Evolutionary conservation across 2,888 invertebrate species (phyloP), one percentile per base, ranked within the genome.

Genomic region (Parapristionchus giblindavisi): DNA sequence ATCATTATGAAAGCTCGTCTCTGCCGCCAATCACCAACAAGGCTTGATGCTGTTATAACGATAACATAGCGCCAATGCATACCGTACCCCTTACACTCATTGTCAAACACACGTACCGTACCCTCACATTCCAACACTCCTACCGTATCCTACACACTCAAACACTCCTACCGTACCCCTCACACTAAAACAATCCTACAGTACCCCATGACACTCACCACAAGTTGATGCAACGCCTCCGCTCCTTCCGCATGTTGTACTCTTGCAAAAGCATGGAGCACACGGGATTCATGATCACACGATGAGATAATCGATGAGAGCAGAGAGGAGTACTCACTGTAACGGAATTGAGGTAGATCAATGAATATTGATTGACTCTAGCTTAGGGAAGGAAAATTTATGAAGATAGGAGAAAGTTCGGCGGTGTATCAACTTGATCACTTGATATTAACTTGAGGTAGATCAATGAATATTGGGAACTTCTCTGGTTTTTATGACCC

Each of bases 291-390:
- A 32, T 71, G 38, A n/a, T 34, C 56, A 21, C 71, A 71, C 38
- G 71, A 21, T 5, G 36, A 34, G 3, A 71, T 8, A 34, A 71
- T 71, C 71, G 71, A 71, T 3, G 14, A 24, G 54, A 71, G 38
- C 4, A 71, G 56, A 8, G 71, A 54, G 24, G 54, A 52, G 51
- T 71, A 56, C 0, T 54, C 54, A 29, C 71, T 71, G 71, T 4
- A n/a, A n/a, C n/a, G n/a, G n/a, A n/a, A n/a, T n/a, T n/a, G n/a
- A n/a, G 24, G 29, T 14, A 11, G 29, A 40, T 17, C 5, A 4
- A 40, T 6, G 34, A n/a, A 32, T 24, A 60, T 4, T 8, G 60
- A 6, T n/a, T 5, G n/a, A 21, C 40, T 27, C 40, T 51, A n/a
- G 34, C 36, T 21, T 11, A 8, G 1, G 3, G 29, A 17, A 27